Evolutionary conservation across 2,888 invertebrate genomes (phyloP).

Genomic region (Mesochorus sp.): DNA sequence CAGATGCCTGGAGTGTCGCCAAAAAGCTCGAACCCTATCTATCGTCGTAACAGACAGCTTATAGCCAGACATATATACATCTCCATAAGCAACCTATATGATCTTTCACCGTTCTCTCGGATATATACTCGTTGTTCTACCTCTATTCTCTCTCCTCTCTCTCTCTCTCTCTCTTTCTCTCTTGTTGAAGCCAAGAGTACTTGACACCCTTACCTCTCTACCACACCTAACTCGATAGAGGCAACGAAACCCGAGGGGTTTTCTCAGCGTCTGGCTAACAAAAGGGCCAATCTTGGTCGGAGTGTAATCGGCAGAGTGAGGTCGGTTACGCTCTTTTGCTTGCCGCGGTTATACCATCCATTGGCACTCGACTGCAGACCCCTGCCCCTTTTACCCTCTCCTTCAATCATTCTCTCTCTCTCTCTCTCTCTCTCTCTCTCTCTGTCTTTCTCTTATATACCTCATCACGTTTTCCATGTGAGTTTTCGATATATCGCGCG

Average conservation of each 20-base stretch:
- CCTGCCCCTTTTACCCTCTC: conserved; percentile 51
- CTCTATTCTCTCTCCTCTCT: conserved; percentile 3
- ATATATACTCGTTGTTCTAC: neutral
- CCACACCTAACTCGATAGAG: neutral
- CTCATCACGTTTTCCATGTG: conserved; percentile 26
- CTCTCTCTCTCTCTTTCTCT: conserved; percentile 20
- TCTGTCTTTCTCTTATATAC: neutral
- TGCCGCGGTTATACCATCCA: conserved; percentile 35
- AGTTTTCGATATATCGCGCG: conserved; percentile 42
- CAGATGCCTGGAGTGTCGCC: conserved; percentile 79
- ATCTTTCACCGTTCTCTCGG: conserved; percentile 8
- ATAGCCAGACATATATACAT: conserved; percentile 27
- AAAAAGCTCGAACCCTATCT: conserved; percentile 79
- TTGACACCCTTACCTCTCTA: conserved; percentile 63
- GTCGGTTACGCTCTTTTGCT: neutral
- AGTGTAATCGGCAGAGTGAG: neutral
- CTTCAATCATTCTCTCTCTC: neutral
- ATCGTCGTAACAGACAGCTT: conserved; percentile 71
- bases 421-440: neutral
- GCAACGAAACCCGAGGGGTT: neutral
- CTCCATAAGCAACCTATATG: neutral
- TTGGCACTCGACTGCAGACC: conserved; percentile 67
- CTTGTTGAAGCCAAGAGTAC: conserved; percentile 52
- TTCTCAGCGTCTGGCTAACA: neutral
- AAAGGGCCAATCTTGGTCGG: neutral